phyloP scores from a whole-genome alignment of 1,140 invertebrate species.

The Lutraria rhynchaena region DNA sequence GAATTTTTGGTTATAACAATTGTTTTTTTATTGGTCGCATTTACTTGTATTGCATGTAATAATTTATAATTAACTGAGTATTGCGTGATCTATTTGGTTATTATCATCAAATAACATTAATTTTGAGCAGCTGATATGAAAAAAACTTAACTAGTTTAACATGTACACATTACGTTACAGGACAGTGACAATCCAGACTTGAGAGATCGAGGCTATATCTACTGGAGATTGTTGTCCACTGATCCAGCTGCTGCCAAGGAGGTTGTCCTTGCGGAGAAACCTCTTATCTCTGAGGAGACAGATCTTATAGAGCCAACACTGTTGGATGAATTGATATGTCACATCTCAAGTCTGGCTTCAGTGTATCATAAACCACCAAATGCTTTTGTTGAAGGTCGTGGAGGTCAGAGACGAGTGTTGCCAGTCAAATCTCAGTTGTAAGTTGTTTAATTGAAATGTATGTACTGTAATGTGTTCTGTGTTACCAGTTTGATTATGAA shows the following conservation, averaged over 20 bases:
- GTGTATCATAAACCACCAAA: slow-evolving; percentile 99
- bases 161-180: too few relatives aligned
- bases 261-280: slow-evolving; percentile 99
- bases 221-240: slow-evolving; percentile 99
- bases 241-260: slow-evolving; percentile 99
- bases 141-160: too few relatives aligned
- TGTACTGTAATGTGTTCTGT: too few relatives aligned
- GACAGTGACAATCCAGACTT: slow-evolving; percentile 99
- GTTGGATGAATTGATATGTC: slow-evolving; percentile 99
- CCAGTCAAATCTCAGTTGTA: slow-evolving; percentile 78
- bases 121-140: too few relatives aligned
- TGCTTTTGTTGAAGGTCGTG: slow-evolving; percentile 96
- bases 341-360: slow-evolving; percentile 98
- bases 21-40: too few relatives aligned
- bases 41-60: too few relatives aligned
- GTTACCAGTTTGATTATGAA: neutral
- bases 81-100: too few relatives aligned
- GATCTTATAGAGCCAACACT: slow-evolving; percentile 98
- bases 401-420: slow-evolving; percentile 76
- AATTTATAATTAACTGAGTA: too few relatives aligned
- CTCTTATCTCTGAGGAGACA: slow-evolving; percentile 99
- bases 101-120: too few relatives aligned
- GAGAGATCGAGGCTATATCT: slow-evolving; percentile 99
- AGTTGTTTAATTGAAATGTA: slow-evolving; percentile 59
- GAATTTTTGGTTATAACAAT: too few relatives aligned